A percentile compares a stretch with the other conserved stretches of the same genome.
phyloP scores from a whole-genome alignment of 1,140 invertebrate species.

The Steinernema khuongi region DNA sequence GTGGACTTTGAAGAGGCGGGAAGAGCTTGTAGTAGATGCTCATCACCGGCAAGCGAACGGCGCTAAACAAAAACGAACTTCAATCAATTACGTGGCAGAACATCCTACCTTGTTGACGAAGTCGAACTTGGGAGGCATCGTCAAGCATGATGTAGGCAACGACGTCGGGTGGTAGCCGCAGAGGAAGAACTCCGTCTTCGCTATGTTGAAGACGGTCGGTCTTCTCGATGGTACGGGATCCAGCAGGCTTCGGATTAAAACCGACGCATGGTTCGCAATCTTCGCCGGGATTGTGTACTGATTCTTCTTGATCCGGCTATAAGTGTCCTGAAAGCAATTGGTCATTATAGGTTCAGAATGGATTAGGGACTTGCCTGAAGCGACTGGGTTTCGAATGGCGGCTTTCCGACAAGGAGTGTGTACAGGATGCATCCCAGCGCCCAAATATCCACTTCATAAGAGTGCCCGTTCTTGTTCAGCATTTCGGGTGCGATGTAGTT shows the following conservation, averaged over 20 bases:
- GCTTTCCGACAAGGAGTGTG: constrained; percentile 77
- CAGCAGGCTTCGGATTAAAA: constrained; percentile 78
- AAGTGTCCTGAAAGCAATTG: constrained; percentile 71
- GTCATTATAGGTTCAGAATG: neutral
- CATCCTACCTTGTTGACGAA: neutral
- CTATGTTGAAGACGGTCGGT: constrained; percentile 67
- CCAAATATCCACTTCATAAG: constrained; percentile 91
- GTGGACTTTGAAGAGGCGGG: too few species aligned
- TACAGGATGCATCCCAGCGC: constrained; percentile 89
- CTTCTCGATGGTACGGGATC: constrained; percentile 75
- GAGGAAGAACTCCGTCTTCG: constrained; percentile 25
- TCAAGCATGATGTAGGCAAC: constrained; percentile 33
- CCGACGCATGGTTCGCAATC: constrained; percentile 68
- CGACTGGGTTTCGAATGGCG: constrained; percentile 60
- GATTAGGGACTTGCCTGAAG: constrained; percentile 9
- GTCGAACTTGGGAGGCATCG: constrained; percentile 36
- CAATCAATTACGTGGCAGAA: neutral
- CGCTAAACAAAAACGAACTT: neutral
- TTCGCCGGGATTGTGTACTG: constrained; percentile 77
- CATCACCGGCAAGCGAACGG: neutral
- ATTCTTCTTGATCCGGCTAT: constrained; percentile 65
- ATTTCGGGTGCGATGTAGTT: constrained; percentile 96
- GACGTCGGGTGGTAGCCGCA: constrained; percentile 26
- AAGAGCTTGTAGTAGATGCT: too few species aligned
- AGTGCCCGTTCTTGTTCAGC: constrained; percentile 77